Evolutionary conservation across 2,888 invertebrate species (phyloP).

Genomic region (Cantharis rufa): DNA sequence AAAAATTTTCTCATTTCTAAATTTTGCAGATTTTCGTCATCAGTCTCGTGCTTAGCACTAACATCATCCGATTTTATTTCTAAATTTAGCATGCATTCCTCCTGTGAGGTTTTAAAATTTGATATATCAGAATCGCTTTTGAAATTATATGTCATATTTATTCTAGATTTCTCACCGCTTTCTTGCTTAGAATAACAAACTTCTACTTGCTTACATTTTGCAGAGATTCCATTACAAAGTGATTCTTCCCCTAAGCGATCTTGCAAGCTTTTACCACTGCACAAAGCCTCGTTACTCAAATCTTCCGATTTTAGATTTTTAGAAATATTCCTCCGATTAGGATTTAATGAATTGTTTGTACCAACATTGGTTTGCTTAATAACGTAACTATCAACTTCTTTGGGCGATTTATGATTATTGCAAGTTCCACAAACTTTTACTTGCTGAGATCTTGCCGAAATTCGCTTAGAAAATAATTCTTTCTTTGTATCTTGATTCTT

Average conservation of each 20-base stretch:
- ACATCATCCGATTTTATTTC: neutral
- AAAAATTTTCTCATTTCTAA: neutral
- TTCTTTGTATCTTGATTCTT: neutral
- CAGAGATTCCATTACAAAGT: neutral
- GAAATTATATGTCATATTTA: neutral
- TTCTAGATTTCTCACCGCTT: neutral
- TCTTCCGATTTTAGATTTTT: neutral
- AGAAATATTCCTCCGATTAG: neutral
- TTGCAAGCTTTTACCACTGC: neutral
- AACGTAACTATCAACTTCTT: neutral
- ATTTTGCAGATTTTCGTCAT: neutral
- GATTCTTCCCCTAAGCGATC: neutral
- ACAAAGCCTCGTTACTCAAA: neutral
- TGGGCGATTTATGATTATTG: neutral
- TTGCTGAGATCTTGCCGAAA: neutral
- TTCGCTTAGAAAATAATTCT: neutral
- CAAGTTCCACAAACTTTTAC: neutral
- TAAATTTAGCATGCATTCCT: neutral
- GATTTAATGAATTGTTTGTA: neutral
- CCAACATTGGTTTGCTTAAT: neutral
- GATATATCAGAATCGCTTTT: no score
- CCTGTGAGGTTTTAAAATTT: neutral
- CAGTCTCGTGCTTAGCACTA: neutral
- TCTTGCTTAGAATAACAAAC: neutral
- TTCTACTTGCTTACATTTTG: neutral